Evolutionary conservation across 1,140 invertebrate species (phyloP), one percentile per base, ranked within the genome.

Genomic region (Colletes latitarsis): DNA sequence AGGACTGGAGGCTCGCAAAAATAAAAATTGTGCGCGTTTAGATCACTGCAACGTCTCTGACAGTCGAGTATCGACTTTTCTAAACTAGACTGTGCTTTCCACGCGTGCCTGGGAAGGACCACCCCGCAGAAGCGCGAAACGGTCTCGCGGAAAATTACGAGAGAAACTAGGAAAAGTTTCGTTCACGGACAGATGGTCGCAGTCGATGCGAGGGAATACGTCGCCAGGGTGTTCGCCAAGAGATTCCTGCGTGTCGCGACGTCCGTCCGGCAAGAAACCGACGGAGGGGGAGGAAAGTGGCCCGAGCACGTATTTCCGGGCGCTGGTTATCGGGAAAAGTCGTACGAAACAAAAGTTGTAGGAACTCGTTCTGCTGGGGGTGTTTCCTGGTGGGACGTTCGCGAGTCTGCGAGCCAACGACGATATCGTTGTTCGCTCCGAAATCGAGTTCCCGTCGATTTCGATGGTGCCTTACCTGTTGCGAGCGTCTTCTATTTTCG

Each of bases 281-380:
- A 14, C 52, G 46, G n/a, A 6, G 8, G 19, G 15, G 17, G 43
- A 57, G 17, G 12, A 49, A 78, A 70, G 81, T 72, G 53, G 67
- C 82, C 9, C 43, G 30, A 62, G 49, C 49, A 64, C 19, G 74
- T 12, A 64, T 55, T 66, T 12, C 19, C 49, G n/a, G n/a, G 30
- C 30, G 46, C 19, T 6, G 41, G 73, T 75, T 74, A 63, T 63
- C 73, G 73, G 53, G 21, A 49, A 55, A 75, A 75, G 73, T 75
- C 62, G 62, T 6, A 60, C 60, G 66, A 69, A 58, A 73, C 43
- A 70, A 79, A 84, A 84, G 69, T 84, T 57, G 17, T 2, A 74
- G 43, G 74, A 83, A 71, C 82, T 83, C 46, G 72, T 68, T 73
- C 57, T 43, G 10, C 52, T 3, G 43, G 43, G 43, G 6, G 57